Evolutionary conservation across 2,113 vertebrate species (phyloP).

Genomic region (Xiphias gladius): DNA sequence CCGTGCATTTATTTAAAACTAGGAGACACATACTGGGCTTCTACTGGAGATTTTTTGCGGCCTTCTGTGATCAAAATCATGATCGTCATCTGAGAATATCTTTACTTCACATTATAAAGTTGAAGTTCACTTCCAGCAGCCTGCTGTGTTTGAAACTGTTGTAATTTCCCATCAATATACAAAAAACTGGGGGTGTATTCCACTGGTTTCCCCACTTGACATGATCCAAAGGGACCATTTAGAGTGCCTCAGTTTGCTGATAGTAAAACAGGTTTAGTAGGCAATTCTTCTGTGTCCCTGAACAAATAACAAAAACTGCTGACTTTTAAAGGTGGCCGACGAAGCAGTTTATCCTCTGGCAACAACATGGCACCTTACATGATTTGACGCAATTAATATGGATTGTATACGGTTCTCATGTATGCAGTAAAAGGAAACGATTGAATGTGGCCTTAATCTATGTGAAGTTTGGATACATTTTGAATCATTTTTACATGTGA

Average conservation of each 20-base stretch:
- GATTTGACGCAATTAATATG: constrained; percentile 46
- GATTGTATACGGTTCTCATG: constrained; percentile 15
- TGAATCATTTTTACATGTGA: neutral
- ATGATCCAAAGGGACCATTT: constrained; percentile 65
- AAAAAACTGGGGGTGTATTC: constrained; percentile 29
- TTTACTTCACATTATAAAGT: neutral
- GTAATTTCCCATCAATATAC: constrained; percentile 41
- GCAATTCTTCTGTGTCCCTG: constrained; percentile 71
- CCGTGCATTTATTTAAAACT: too few relatives aligned
- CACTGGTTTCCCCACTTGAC: constrained; percentile 55
- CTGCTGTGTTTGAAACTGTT: constrained; percentile 12
- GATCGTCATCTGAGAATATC: too few relatives aligned
- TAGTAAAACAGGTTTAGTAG: constrained; percentile 73
- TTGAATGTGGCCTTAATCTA: neutral
- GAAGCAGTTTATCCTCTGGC: constrained; percentile 67
- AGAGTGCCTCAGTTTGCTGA: constrained; percentile 61
- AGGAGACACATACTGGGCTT: neutral
- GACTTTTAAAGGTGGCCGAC: constrained; percentile 59
- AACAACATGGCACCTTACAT: constrained; percentile 63
- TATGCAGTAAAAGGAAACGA: neutral
- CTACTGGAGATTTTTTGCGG: neutral
- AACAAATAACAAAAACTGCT: constrained; percentile 76
- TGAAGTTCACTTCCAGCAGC: neutral
- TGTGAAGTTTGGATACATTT: neutral
- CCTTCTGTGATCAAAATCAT: neutral